These are phyloP conservation scores for Adrianichthys oophorus DNA, from an alignment of 2,797 vertebrate species.

Conservation along the genomic window DNA sequence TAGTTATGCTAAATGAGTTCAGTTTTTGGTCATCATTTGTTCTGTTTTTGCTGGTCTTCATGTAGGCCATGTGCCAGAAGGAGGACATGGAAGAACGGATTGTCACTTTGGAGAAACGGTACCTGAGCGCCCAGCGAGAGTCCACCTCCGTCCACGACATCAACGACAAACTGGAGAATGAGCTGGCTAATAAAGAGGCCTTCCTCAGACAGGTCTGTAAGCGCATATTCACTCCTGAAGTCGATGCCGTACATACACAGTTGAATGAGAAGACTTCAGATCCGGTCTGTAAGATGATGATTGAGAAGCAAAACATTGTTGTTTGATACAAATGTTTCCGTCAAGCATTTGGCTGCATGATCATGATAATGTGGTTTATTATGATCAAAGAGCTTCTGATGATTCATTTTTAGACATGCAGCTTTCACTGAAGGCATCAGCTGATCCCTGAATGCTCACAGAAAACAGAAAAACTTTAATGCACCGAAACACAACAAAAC, in stretches of 20 bases:
- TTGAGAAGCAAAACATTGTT: no score
- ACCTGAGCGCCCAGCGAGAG: conserved; percentile 97
- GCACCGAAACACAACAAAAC: neutral
- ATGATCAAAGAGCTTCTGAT: no score
- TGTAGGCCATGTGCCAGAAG: conserved; percentile 97
- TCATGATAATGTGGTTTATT: no score
- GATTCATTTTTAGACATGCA: neutral
- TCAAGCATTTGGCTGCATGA: no score
- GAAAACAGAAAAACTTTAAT: neutral
- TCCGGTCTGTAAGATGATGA: neutral
- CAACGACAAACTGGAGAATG: conserved; percentile 98
- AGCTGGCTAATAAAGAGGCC: conserved; percentile 97
- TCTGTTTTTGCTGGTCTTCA: conserved; percentile 8
- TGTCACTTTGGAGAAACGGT: conserved; percentile 96
- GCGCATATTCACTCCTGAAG: neutral
- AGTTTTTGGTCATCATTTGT: neutral
- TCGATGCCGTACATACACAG: neutral
- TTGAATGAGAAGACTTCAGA: neutral
- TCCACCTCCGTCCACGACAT: conserved; percentile 98
- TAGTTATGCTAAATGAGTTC: no score
- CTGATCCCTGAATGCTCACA: conserved; percentile 36
- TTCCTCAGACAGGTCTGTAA: conserved; percentile 92
- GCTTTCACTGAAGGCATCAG: conserved; percentile 17
- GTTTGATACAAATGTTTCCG: no score
- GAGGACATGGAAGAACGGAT: conserved; percentile 99